phyloP scores from a whole-genome alignment of 92 coral and sea anemone species.

The Umimayanthus chanpuru region DNA sequence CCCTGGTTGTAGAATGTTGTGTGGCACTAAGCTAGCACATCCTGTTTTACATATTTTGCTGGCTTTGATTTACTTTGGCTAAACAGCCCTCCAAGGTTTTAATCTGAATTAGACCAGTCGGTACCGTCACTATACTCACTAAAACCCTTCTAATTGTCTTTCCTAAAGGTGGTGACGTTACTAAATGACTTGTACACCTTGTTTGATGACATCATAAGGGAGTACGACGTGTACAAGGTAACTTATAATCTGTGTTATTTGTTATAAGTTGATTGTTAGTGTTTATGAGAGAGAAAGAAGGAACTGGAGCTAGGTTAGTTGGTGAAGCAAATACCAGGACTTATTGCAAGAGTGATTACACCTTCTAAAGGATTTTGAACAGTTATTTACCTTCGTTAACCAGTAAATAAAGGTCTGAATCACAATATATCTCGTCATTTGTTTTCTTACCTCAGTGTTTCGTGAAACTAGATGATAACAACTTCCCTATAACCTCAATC shows the following conservation, averaged over 20 bases:
- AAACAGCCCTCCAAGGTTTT: too few species aligned
- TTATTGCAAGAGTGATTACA: neutral
- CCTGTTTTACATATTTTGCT: too few species aligned
- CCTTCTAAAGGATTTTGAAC: neutral
- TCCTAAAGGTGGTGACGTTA: conserved; percentile 81
- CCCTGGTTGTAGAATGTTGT: too few species aligned
- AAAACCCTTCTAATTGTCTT: too few species aligned
- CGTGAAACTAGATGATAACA: neutral
- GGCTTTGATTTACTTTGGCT: too few species aligned
- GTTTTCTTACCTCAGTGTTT: neutral
- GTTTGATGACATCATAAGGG: conserved; percentile 94
- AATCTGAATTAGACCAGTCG: too few species aligned
- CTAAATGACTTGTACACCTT: conserved; percentile 93
- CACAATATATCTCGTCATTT: neutral
- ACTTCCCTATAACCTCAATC: too few species aligned
- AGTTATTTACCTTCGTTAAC: neutral
- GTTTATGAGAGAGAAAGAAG: neutral
- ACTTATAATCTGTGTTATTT: neutral
- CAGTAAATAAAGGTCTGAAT: neutral
- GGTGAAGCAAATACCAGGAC: too few species aligned
- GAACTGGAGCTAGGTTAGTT: neutral
- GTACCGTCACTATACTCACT: too few species aligned
- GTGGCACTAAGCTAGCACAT: too few species aligned
- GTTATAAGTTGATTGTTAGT: too few species aligned
- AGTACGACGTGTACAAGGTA: conserved; percentile 97